Percentiles rank a stretch among this genome's conserved stretches.
phyloP scores from a whole-genome alignment of 2,113 vertebrate genomes.

The Eretmochelys imbricata region DNA sequence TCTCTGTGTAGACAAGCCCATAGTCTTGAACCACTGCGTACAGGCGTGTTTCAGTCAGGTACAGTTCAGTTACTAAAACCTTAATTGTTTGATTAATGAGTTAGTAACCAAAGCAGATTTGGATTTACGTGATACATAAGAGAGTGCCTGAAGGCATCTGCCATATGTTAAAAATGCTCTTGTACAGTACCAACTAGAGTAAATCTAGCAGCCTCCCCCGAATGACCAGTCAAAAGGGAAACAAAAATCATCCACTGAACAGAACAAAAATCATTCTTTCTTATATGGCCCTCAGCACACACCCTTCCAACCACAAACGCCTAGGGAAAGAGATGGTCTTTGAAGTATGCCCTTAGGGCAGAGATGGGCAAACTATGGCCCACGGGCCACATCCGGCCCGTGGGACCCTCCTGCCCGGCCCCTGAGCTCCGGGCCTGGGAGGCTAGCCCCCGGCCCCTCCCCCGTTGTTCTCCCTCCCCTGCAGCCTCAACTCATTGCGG shows the following conservation, averaged over 20 bases:
- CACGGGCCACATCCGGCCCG: too few relatives aligned
- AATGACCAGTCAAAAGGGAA: not conserved
- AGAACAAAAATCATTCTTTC: not conserved
- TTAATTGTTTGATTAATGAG: not conserved
- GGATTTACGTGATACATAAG: not conserved
- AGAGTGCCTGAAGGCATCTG: too few relatives aligned
- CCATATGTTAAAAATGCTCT: not conserved
- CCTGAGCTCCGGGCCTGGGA: too few relatives aligned
- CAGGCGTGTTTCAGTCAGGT: not conserved
- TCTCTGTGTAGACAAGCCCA: too few relatives aligned
- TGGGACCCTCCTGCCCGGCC: too few relatives aligned
- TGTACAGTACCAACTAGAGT: not conserved
- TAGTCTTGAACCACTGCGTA: too few relatives aligned
- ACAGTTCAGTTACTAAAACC: not conserved
- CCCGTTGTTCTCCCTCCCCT: too few relatives aligned
- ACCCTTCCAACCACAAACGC: not conserved
- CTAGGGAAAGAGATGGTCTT: not conserved
- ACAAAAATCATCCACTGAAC: not conserved
- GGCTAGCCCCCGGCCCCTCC: too few relatives aligned
- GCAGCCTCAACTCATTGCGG: too few relatives aligned
- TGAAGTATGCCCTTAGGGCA: not conserved
- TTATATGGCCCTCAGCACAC: not conserved
- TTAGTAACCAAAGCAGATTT: not conserved
- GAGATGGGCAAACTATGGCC: too few relatives aligned
- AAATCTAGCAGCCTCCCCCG: accelerated